These are phyloP conservation scores for Aphaenogaster floridana DNA, from an alignment of 1,140 invertebrate genomes.

Conservation along the genomic window DNA sequence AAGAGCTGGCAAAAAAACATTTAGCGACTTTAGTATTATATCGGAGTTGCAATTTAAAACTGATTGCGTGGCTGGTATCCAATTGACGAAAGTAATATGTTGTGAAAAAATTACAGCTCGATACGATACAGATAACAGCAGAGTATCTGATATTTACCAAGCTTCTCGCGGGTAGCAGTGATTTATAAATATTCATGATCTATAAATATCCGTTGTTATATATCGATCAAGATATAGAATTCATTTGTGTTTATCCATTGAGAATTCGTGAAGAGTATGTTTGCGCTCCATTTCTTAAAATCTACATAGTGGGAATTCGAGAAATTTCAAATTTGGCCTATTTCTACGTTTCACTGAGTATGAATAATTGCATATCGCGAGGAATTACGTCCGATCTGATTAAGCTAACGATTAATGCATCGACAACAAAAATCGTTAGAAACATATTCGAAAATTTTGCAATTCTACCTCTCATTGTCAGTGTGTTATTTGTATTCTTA, in stretches of 20 bases:
- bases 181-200: slow-evolving; percentile 41
- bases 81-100: slow-evolving; percentile 6
- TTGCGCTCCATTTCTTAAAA: slow-evolving; percentile 15
- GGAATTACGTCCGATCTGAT: slow-evolving; percentile 26
- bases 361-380: slow-evolving; percentile 45
- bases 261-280: slow-evolving; percentile 3
- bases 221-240: slow-evolving; percentile 20
- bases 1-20: background rate
- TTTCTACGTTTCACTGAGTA: slow-evolving; percentile 34
- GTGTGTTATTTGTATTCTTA: slow-evolving; percentile 71
- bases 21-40: slow-evolving; percentile 27
- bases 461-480: slow-evolving; percentile 65
- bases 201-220: slow-evolving; percentile 47
- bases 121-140: slow-evolving; percentile 7
- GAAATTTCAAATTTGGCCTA: slow-evolving; percentile 38
- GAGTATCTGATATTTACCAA: slow-evolving; percentile 19
- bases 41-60: slow-evolving; percentile 21
- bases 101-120: slow-evolving; percentile 37
- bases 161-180: slow-evolving; percentile 23
- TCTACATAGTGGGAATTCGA: background rate
- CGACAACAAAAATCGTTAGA: slow-evolving; percentile 3
- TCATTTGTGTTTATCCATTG: slow-evolving; percentile 12
- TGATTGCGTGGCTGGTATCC: background rate
- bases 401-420: slow-evolving; percentile 21
- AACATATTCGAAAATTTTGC: slow-evolving; percentile 38